phyloP scores from a whole-genome alignment of 1,140 invertebrate genomes.

The Adelges cooleyi region DNA sequence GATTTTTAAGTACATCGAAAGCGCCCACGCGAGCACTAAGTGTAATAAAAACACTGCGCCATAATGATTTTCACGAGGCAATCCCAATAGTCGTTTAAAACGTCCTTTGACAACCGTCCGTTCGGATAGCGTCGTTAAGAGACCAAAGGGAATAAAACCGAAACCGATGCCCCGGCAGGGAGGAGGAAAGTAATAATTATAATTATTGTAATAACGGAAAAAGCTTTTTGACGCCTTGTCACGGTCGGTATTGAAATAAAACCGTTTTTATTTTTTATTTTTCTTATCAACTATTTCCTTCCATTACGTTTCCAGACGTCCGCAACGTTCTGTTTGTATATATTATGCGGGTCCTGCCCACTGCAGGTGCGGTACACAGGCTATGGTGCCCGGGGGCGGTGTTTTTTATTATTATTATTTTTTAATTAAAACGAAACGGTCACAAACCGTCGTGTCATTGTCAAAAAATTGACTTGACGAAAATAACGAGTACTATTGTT shows the following conservation, averaged over 20 bases:
- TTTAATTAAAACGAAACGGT: not conserved
- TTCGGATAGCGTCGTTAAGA: not conserved
- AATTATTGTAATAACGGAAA: not conserved
- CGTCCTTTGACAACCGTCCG: not conserved
- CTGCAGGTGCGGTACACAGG: too few species aligned
- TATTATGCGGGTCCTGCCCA: too few species aligned
- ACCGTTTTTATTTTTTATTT: not conserved
- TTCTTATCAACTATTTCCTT: not conserved
- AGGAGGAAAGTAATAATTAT: not conserved
- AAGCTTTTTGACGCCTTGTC: not conserved
- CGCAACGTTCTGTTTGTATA: not conserved
- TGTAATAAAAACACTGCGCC: not conserved
- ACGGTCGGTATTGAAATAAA: too few species aligned
- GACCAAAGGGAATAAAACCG: not conserved
- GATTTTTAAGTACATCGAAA: not conserved
- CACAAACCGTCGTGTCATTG: not conserved
- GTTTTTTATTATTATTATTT: too few species aligned
- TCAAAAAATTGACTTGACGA: not conserved
- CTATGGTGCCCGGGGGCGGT: too few species aligned
- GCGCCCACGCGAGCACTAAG: not conserved
- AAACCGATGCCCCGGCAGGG: not conserved
- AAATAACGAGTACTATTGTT: not conserved
- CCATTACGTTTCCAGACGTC: not conserved
- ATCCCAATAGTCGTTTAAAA: slow-evolving; percentile 3
- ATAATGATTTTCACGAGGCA: not conserved